These are phyloP conservation scores for Xerus inauris DNA, from an alignment of 2,113 vertebrate genomes.

Conservation along the genomic window DNA sequence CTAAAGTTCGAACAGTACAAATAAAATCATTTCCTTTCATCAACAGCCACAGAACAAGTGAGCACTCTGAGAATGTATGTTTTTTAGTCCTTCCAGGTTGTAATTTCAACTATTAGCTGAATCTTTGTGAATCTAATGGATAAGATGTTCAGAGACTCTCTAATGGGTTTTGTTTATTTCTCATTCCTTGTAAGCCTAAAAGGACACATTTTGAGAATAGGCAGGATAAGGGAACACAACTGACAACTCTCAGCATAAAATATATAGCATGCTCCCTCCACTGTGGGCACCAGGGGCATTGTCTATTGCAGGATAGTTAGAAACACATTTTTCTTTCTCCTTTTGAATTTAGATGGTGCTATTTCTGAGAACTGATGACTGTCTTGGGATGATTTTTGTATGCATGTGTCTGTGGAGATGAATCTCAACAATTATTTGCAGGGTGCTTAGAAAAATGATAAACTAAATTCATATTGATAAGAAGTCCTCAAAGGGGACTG, in stretches of 20 bases:
- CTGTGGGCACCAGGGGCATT: background rate
- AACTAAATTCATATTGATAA: background rate
- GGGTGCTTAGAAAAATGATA: background rate
- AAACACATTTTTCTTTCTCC: background rate
- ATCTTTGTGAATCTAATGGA: background rate
- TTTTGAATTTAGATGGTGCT: background rate
- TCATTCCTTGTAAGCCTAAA: background rate
- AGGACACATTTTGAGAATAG: background rate
- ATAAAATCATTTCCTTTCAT: background rate
- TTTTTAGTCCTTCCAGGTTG: background rate
- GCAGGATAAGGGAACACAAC: background rate
- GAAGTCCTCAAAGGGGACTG: background rate
- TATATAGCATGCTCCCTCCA: background rate
- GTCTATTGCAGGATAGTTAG: background rate
- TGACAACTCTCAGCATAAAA: background rate
- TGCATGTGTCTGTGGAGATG: background rate
- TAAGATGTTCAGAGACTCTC: background rate
- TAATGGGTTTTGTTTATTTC: background rate
- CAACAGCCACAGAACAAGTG: background rate
- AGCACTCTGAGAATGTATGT: background rate
- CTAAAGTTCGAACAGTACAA: background rate
- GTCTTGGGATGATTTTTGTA: background rate
- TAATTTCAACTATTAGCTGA: background rate
- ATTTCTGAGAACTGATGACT: background rate
- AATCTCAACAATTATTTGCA: background rate